Conservation (phyloP, 2,888 invertebrate genomes). For the Acleris laterana region DNA sequence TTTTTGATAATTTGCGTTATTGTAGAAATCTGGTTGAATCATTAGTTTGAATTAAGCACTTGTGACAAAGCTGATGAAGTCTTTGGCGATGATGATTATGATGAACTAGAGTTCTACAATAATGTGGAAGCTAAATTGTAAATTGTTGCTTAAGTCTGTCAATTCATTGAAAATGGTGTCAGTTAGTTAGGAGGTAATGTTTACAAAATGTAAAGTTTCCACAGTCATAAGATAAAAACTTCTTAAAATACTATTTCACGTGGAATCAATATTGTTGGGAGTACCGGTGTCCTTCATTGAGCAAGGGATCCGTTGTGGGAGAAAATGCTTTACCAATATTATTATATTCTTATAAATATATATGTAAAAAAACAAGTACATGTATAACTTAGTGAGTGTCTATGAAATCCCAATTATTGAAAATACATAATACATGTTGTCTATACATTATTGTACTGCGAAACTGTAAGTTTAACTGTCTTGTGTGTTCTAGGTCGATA, state of each 20-base stretch:
- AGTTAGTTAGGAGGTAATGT: conserved; percentile 70
- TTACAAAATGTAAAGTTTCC: conserved; percentile 56
- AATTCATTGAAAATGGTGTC: conserved; percentile 80
- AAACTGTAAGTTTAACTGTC: conserved; percentile 61
- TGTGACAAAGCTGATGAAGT: not conserved
- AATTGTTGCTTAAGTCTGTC: conserved; percentile 69
- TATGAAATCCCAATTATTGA: conserved; percentile 72
- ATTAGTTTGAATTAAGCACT: not conserved
- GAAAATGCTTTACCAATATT: conserved; percentile 83
- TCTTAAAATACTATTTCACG: conserved; percentile 69
- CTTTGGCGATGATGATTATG: conserved; percentile 4
- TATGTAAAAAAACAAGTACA: conserved; percentile 79
- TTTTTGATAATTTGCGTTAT: conserved; percentile 71
- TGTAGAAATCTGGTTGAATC: conserved; percentile 55
- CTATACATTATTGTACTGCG: conserved; percentile 61
- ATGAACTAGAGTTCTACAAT: conserved; percentile 59
- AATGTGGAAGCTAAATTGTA: conserved; percentile 56
- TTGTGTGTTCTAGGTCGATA: conserved; percentile 72
- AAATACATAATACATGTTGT: conserved; percentile 69
- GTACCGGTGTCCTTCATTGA: conserved; percentile 73
- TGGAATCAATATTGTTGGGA: conserved; percentile 68
- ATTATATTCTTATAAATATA: conserved; percentile 84
- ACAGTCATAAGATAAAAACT: conserved; percentile 68
- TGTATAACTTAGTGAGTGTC: conserved; percentile 80
- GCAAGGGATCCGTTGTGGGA: conserved; percentile 78